A percentile compares a stretch with the other conserved stretches of the same genome.
These are phyloP conservation scores for Perca fluviatilis DNA, from an alignment of 2,113 vertebrate genomes.

Conservation along the genomic window DNA sequence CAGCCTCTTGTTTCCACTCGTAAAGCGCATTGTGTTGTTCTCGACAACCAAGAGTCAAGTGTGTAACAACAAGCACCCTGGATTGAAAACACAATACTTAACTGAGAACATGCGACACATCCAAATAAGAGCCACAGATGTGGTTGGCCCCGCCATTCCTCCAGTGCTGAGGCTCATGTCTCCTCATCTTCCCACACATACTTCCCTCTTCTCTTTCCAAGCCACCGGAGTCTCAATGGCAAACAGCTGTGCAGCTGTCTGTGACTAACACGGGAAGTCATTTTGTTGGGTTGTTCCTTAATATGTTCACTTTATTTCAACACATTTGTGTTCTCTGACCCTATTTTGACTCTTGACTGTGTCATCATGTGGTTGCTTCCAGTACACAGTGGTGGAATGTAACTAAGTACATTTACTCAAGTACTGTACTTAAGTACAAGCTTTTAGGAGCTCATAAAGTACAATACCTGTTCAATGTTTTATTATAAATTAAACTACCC, in stretches of 20 bases:
- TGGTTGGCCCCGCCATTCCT: not conserved
- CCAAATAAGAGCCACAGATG: slow-evolving; percentile 11
- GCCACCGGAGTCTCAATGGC: not conserved
- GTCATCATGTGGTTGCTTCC: not conserved
- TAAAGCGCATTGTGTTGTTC: slow-evolving; percentile 34
- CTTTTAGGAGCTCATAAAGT: too few relatives aligned
- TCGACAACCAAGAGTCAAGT: slow-evolving; percentile 10
- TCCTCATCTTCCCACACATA: slow-evolving; percentile 11
- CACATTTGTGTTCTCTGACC: slow-evolving; percentile 32
- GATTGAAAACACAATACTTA: slow-evolving; percentile 11
- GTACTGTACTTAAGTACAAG: too few relatives aligned
- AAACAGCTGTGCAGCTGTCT: slow-evolving; percentile 37
- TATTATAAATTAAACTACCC: too few relatives aligned
- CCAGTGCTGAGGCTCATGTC: not conserved
- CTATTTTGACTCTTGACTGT: not conserved
- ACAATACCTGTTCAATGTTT: too few relatives aligned
- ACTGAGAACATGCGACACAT: slow-evolving; percentile 9
- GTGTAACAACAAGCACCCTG: slow-evolving; percentile 18
- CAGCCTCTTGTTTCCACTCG: slow-evolving; percentile 32
- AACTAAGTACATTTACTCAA: too few relatives aligned
- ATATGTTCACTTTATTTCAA: slow-evolving; percentile 15
- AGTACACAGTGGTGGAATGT: not conserved
- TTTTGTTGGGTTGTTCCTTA: not conserved
- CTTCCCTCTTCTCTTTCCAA: slow-evolving; percentile 7
- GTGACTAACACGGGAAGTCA: not conserved